phyloP scores from a whole-genome alignment of 2,113 vertebrate species.

The Heterocephalus glaber region DNA sequence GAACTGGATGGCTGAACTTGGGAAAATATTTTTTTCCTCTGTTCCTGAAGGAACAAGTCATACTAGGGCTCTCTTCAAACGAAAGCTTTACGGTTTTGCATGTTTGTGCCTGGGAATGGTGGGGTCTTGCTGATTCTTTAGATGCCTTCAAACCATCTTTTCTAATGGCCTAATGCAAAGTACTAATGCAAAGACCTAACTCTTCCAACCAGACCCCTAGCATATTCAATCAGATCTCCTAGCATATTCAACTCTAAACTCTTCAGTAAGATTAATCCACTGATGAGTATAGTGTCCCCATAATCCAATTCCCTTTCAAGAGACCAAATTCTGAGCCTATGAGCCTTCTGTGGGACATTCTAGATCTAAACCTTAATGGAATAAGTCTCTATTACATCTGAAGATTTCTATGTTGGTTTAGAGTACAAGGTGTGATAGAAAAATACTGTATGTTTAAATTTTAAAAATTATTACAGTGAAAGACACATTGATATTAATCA shows the following conservation, averaged over 20 bases:
- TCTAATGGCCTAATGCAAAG: not conserved
- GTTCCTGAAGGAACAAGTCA: too few species aligned
- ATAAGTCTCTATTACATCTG: not conserved
- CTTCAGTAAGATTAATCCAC: not conserved
- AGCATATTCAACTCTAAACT: not conserved
- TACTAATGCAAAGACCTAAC: not conserved
- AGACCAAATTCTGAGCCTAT: not conserved
- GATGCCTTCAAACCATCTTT: not conserved
- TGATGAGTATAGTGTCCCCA: not conserved
- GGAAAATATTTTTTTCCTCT: too few species aligned
- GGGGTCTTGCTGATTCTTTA: not conserved
- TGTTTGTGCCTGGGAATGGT: not conserved
- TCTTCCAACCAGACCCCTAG: not conserved
- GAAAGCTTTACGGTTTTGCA: too few species aligned
- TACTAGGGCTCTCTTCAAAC: too few species aligned
- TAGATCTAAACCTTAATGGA: not conserved
- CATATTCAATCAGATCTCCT: not conserved
- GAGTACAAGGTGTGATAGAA: not conserved
- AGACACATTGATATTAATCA: not conserved
- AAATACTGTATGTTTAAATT: not conserved
- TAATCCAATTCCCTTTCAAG: not conserved
- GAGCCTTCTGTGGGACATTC: not conserved
- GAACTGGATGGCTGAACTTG: too few species aligned
- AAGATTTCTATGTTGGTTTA: not conserved
- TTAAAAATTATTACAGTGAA: not conserved